Conservation (phyloP, 2,113 vertebrate genomes). For the Zeus faber region DNA sequence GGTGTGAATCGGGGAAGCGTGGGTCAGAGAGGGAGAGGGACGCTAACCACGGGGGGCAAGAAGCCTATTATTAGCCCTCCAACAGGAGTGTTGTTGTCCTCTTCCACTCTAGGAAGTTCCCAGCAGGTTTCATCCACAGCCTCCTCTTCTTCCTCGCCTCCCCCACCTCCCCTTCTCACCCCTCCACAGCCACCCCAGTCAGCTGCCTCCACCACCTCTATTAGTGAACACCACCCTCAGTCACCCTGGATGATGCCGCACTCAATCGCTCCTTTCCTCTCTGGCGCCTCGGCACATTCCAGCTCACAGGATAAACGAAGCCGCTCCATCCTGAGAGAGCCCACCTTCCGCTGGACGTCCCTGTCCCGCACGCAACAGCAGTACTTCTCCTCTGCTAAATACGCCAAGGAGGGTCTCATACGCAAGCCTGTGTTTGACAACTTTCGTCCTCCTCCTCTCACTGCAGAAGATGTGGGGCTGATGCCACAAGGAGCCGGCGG, state of each 20-base stretch:
- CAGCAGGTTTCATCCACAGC: constrained; percentile 84
- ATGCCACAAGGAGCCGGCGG: constrained; percentile 67
- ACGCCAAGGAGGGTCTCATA: constrained; percentile 98
- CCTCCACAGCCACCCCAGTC: constrained; percentile 79
- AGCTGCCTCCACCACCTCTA: constrained; percentile 72
- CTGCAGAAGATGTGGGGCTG: constrained; percentile 91
- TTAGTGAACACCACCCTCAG: constrained; percentile 80
- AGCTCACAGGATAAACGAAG: constrained; percentile 88
- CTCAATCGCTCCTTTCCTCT: constrained; percentile 84
- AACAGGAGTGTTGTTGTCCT: constrained; percentile 78
- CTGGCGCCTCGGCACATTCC: constrained; percentile 75
- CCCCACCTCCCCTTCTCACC: constrained; percentile 85
- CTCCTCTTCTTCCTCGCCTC: constrained; percentile 87
- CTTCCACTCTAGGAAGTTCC: constrained; percentile 68
- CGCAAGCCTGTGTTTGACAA: constrained; percentile 98
- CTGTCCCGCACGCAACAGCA: constrained; percentile 86
- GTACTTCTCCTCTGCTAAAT: constrained; percentile 97
- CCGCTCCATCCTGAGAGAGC: constrained; percentile 89
- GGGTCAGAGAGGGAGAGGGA: constrained; percentile 71
- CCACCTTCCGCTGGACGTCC: constrained; percentile 95
- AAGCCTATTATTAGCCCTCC: constrained; percentile 79
- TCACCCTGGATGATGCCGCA: constrained; percentile 92
- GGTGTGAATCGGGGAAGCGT: constrained; percentile 58
- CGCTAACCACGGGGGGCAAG: constrained; percentile 74
- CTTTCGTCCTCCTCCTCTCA: constrained; percentile 94